Evolutionary conservation across 2,797 vertebrate species (phyloP).

Genomic region (Mionectes olivaceus): DNA sequence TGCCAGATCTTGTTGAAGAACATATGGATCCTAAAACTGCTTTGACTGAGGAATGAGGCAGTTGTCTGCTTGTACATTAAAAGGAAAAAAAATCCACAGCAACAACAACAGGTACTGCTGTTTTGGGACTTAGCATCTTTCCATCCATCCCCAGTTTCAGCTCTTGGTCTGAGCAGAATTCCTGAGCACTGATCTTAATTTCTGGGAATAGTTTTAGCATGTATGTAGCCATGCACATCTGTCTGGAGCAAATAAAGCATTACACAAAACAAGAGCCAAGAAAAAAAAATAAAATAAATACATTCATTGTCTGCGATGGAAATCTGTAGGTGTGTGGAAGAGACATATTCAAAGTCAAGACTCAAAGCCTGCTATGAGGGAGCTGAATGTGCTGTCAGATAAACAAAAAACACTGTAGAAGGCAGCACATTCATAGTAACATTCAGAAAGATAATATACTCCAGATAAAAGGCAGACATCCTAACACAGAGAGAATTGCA

Average conservation of each 20-base stretch:
- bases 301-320: not conserved
- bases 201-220: not conserved
- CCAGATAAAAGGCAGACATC: not conserved
- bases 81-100: not conserved
- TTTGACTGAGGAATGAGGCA: not conserved
- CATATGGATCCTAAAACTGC: not conserved
- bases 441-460: not conserved
- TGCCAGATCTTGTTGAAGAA: not conserved
- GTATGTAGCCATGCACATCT: not conserved
- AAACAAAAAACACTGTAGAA: not conserved
- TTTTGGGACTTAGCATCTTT: not conserved
- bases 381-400: not conserved
- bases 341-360: not conserved
- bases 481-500: not conserved
- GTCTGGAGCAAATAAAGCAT: not conserved
- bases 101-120: not conserved
- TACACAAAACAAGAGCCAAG: not conserved
- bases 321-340: not conserved
- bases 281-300: not conserved
- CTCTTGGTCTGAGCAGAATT: not conserved
- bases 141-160: not conserved
- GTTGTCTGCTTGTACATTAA: not conserved
- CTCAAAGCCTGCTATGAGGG: not conserved
- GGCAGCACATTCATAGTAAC: not conserved
- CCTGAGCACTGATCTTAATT: not conserved